Evolutionary conservation across 2,888 invertebrate species (phyloP), one percentile per base, ranked within the genome.

Genomic region (Rhabditophanes sp.): DNA sequence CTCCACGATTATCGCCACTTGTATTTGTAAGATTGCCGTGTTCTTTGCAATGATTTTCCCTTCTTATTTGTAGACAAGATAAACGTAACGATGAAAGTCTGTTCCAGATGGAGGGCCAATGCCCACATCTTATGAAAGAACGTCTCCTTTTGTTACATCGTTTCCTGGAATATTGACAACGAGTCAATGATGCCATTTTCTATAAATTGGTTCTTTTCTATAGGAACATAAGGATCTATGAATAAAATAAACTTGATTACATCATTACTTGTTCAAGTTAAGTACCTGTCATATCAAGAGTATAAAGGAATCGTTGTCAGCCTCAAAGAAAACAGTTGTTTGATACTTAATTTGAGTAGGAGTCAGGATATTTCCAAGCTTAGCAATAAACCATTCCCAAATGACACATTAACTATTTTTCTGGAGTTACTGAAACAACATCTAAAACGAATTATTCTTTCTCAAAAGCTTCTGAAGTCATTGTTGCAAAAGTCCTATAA

Each of bases 151-250:
- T 0, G 65, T 55, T 2, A 85, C 64, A 47, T 79, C 71, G 45
- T 63, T 67, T 8, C 79, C 83, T 11, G 78, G 79, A 48, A 88
- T 79, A 64, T 85, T 85, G 16, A 75, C 79, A 0, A 87, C 78
- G 3, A 84, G 67, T 85, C 85, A 87, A 67, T 87, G 85, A 59
- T 80, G 79, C 78, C 80, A 83, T 67, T 87, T 85, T 21, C 83
- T 75, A 65, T 74, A 77, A 44, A 72, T 78, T 83, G 83, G 6
- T 78, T 75, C n/a, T 72, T 64, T 20, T 84, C 76, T 46, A 78
- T 79, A 0, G 85, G 85, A 6, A 84, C 84, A 72, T 87, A 87
- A 1, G 85, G 85, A 71, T 88, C 87, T 72, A 34, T 31, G 53
- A 41, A 28, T 18, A 6, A 30, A n/a, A 25, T 29, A 18, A 28